Base-by-base conservation (phyloP, 37 sponge, comb jelly and placozoan species). In the Aplysina aerophoba region DNA sequence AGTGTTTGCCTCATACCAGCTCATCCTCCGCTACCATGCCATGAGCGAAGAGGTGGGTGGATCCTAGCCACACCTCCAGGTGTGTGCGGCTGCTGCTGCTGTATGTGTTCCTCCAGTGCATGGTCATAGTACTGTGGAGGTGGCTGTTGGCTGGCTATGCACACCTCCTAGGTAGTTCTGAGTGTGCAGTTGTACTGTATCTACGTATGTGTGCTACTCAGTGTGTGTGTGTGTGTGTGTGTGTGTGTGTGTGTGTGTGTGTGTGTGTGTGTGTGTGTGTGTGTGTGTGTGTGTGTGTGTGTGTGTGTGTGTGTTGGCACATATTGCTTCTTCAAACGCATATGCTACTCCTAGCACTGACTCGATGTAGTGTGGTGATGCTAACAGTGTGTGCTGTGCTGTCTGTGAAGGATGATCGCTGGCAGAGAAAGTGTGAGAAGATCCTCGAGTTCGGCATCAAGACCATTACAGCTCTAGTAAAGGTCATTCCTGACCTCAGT, bases 361-460 rank as follows among this genome's bases (percentile, higher is more conserved):
- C 58, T 59, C 33, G 14, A 1, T 30, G 25, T 81, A 59, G 24
- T 73, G 38, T 4, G 12, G 35, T 58, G 60, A 13, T 55, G 40
- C 83, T 41, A 22, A 11, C 8, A 31, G 50, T 44, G 50, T 44
- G 50, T 44, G 8, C 8, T 3, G 3, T 44, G 50, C 8, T 8
- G 50, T 44, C 50, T 59, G 15, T 39, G 21, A 59, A 96, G 94
- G 99, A 99, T 63, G 95, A 93, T 28, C 88, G 89, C 16, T 99
- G 99, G 99, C 55, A 77, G 88, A 95, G 89, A 85, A 99, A 99
- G 85, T 93, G 92, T 84, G 90, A 94, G 67, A 92, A 89, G 85
- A 99, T 99, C 24, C 93, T 99, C 74, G 90, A 97, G 88, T 95
- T 93, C 77, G 85, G 85, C 41, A 77, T 87, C 40, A 94, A 97